Evolutionary conservation across 2,888 invertebrate species (phyloP).

Genomic region (Anthoptus insignis): DNA sequence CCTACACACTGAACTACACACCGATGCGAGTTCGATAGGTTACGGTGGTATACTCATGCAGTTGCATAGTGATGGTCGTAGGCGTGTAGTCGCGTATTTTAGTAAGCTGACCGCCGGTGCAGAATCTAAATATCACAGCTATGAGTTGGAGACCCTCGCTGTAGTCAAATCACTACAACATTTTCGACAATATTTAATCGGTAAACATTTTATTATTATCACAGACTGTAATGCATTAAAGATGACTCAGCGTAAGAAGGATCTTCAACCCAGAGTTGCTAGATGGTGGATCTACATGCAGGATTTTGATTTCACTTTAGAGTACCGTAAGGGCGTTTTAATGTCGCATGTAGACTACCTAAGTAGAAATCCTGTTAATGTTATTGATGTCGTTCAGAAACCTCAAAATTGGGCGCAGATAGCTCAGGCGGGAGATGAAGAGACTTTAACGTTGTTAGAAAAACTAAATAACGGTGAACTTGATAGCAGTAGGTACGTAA

Average conservation of each 20-base stretch:
- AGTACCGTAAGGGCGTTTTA: slow-evolving; percentile 38
- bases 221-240: slow-evolving; percentile 53
- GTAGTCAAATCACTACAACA: slow-evolving; percentile 49
- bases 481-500: background rate
- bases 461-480: background rate
- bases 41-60: slow-evolving; percentile 39
- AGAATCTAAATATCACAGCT: slow-evolving; percentile 13
- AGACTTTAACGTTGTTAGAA: background rate
- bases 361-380: slow-evolving; percentile 13
- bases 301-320: slow-evolving; percentile 45
- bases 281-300: slow-evolving; percentile 55
- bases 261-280: slow-evolving; percentile 50
- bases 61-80: slow-evolving; percentile 5
- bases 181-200: slow-evolving; percentile 51
- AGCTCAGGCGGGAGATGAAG: background rate
- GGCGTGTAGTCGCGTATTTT: slow-evolving; percentile 37
- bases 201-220: slow-evolving; percentile 39
- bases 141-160: slow-evolving; percentile 42
- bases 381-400: background rate
- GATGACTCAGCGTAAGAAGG: slow-evolving; percentile 50
- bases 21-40: slow-evolving; percentile 51
- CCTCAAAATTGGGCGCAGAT: background rate
- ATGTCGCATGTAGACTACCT: slow-evolving; percentile 38
- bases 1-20: slow-evolving; percentile 20
- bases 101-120: slow-evolving; percentile 36